Conservation (phyloP, 2,113 vertebrate species). For the Heterotilapia buettikoferi region DNA sequence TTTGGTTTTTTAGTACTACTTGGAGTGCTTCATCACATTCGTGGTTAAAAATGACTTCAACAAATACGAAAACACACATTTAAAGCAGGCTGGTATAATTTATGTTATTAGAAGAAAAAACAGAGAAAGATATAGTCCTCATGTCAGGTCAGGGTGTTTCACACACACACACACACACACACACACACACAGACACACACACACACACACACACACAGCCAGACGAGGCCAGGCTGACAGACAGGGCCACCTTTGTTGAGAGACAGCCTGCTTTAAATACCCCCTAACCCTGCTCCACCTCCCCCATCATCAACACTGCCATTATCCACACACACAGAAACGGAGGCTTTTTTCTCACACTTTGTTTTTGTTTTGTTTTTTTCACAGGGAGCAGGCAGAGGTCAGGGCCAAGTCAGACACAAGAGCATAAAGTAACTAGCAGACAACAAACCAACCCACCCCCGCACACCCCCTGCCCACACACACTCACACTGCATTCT, state of each 20-base stretch:
- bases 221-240: slow-evolving; percentile 26
- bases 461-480: neutral
- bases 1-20: neutral
- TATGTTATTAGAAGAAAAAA: neutral
- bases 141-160: neutral
- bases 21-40: neutral
- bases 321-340: neutral
- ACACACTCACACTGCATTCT: neutral
- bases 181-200: neutral
- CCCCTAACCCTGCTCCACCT: neutral
- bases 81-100: neutral
- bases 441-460: neutral
- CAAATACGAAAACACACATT: neutral
- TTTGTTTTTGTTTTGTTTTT: neutral
- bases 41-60: neutral
- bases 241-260: slow-evolving; percentile 59
- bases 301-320: neutral
- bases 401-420: slow-evolving; percentile 55
- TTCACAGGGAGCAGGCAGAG: slow-evolving; percentile 33
- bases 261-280: slow-evolving; percentile 30
- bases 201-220: neutral
- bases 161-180: neutral
- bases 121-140: slow-evolving; percentile 4
- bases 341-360: slow-evolving; percentile 31
- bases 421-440: slow-evolving; percentile 3